phyloP scores from a whole-genome alignment of 2,113 vertebrate genomes.

The Calonectris borealis region DNA sequence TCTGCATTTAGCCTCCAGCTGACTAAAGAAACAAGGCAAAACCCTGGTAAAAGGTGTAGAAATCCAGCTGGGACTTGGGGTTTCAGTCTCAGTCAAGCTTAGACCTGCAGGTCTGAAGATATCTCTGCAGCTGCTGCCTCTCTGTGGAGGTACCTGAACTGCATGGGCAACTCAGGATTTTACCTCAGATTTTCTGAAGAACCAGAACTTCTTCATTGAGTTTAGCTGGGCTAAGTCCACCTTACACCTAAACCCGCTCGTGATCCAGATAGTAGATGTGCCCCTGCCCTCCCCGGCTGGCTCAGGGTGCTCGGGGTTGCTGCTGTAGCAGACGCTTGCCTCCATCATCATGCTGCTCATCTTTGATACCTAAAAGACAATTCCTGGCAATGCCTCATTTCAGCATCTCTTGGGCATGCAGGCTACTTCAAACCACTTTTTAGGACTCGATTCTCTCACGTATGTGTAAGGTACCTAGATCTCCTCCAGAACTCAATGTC shows the following conservation, averaged over 20 bases:
- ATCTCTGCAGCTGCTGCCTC: background rate
- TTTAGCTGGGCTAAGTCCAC: background rate
- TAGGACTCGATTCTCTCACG: rapidly evolving
- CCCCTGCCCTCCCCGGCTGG: background rate
- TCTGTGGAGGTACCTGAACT: background rate
- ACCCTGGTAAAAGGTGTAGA: background rate
- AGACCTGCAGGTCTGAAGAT: background rate
- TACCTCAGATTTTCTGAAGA: background rate
- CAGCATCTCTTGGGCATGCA: background rate
- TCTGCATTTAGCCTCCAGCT: background rate
- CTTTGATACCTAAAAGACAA: background rate
- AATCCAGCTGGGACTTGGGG: background rate
- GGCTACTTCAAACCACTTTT: background rate
- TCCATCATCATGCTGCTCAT: background rate
- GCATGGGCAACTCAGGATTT: background rate
- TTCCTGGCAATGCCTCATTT: background rate
- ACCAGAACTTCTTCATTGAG: background rate
- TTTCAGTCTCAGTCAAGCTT: background rate
- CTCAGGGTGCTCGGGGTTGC: rapidly evolving
- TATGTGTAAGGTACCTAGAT: background rate
- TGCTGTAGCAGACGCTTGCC: background rate
- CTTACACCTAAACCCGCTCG: rapidly evolving
- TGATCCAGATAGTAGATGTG: background rate
- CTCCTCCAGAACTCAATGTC: background rate
- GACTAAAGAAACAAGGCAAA: background rate